These are phyloP conservation scores for Cettia cetti DNA, from an alignment of 2,113 vertebrate species.

Conservation along the genomic window DNA sequence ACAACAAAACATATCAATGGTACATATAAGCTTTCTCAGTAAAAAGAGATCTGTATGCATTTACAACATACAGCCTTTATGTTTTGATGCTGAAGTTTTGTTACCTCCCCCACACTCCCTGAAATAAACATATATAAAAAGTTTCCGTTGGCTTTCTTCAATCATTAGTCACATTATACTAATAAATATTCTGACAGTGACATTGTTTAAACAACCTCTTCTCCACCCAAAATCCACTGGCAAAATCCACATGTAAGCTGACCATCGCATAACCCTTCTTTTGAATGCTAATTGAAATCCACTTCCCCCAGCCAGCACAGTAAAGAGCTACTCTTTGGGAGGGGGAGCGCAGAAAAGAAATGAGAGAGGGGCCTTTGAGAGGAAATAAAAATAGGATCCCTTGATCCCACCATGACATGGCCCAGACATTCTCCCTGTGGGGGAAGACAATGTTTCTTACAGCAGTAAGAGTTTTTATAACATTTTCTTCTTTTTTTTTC, in stretches of 20 bases:
- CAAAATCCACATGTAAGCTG: neutral
- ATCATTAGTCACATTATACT: slow-evolving; percentile 18
- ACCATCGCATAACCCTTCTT: neutral
- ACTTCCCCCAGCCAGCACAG: neutral
- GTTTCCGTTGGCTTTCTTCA: neutral
- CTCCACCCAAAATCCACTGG: slow-evolving; percentile 17
- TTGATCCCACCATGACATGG: slow-evolving; percentile 19
- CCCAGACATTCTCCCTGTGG: slow-evolving; percentile 36
- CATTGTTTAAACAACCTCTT: neutral
- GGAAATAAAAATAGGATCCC: slow-evolving; percentile 35
- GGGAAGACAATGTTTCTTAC: slow-evolving; percentile 32
- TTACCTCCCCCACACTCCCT: rapidly evolving
- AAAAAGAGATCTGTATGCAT: neutral
- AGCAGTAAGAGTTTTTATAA: slow-evolving; percentile 40
- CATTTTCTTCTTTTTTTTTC: neutral
- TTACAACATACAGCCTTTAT: neutral
- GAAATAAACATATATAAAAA: neutral
- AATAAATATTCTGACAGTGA: slow-evolving; percentile 14
- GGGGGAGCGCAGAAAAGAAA: neutral
- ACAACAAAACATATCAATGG: neutral
- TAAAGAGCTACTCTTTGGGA: neutral
- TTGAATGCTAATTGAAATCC: neutral
- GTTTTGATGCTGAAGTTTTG: neutral
- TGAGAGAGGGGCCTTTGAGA: slow-evolving; percentile 26
- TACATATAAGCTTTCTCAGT: neutral